A percentile compares a stretch with the other conserved stretches of the same genome.
These are phyloP conservation scores for Ommatoiulus sabulosus DNA, from an alignment of 2,888 invertebrate species.

Conservation along the genomic window DNA sequence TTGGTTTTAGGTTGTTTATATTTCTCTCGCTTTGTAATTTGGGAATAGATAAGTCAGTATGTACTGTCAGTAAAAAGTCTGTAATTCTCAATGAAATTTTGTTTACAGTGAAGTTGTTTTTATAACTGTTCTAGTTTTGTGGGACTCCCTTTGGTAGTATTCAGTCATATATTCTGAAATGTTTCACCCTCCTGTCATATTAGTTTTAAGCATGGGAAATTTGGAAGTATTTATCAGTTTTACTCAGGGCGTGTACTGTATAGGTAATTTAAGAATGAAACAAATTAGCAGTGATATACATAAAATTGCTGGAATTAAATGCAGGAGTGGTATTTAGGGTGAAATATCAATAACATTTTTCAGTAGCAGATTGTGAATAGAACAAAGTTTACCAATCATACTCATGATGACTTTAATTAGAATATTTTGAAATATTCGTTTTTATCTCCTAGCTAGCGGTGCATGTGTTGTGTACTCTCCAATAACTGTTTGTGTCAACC, in stretches of 20 bases:
- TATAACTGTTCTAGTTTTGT: neutral
- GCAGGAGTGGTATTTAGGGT: too few species aligned
- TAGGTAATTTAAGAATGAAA: neutral
- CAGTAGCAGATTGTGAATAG: too few species aligned
- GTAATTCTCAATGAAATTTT: neutral
- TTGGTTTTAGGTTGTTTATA: neutral
- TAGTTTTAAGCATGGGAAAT: neutral
- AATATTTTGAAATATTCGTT: neutral
- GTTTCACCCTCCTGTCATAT: neutral
- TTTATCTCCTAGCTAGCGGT: neutral
- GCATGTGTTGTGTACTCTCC: neutral
- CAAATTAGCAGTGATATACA: neutral
- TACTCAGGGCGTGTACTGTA: neutral
- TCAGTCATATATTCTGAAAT: neutral
- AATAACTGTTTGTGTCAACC: neutral
- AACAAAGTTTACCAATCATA: too few species aligned
- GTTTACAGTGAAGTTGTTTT: neutral
- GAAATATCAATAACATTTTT: too few species aligned
- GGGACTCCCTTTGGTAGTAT: neutral
- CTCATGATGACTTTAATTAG: too few species aligned
- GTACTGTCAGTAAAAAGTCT: neutral
- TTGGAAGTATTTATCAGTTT: neutral
- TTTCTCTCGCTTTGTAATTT: conserved; percentile 1
- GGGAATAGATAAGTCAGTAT: neutral
- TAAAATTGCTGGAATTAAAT: neutral